These are phyloP conservation scores for Plusia festucae DNA, from an alignment of 2,888 invertebrate species.

Conservation along the genomic window DNA sequence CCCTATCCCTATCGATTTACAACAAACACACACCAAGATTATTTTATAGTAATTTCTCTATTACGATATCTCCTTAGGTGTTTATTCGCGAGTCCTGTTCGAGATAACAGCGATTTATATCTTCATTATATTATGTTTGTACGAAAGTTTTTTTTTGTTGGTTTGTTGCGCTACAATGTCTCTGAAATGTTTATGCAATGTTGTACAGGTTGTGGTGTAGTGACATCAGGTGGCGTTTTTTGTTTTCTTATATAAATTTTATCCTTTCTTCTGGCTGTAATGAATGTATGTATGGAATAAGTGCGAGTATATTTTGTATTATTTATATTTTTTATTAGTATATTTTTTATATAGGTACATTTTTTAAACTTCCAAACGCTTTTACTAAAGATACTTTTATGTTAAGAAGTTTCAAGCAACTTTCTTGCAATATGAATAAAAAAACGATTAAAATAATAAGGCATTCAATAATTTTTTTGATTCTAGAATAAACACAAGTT, in stretches of 20 bases:
- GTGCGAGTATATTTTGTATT: too few species aligned
- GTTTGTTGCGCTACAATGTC: conserved; percentile 43
- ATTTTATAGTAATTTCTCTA: conserved; percentile 88
- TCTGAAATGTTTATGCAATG: conserved; percentile 49
- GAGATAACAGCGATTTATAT: conserved; percentile 62
- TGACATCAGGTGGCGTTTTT: conserved; percentile 43
- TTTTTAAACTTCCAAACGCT: conserved; percentile 5
- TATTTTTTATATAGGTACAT: conserved; percentile 15
- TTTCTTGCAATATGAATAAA: not conserved
- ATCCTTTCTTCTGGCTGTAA: conserved; percentile 30
- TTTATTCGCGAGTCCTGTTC: conserved; percentile 57
- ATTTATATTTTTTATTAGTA: too few species aligned
- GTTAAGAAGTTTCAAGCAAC: not conserved
- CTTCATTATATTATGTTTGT: conserved; percentile 60
- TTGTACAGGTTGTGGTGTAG: conserved; percentile 32
- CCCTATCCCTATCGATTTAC: conserved; percentile 85
- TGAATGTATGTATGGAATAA: conserved; percentile 19
- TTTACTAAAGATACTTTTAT: conserved; percentile 3
- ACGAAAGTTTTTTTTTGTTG: conserved; percentile 36
- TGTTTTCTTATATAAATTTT: conserved; percentile 39
- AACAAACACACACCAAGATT: conserved; percentile 74
- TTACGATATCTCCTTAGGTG: conserved; percentile 71
- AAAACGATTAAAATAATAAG: conserved; percentile 18
- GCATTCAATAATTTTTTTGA: conserved; percentile 19
- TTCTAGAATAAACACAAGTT: not conserved